phyloP scores from a whole-genome alignment of 2,888 invertebrate genomes.

The Entomobrya proxima region DNA sequence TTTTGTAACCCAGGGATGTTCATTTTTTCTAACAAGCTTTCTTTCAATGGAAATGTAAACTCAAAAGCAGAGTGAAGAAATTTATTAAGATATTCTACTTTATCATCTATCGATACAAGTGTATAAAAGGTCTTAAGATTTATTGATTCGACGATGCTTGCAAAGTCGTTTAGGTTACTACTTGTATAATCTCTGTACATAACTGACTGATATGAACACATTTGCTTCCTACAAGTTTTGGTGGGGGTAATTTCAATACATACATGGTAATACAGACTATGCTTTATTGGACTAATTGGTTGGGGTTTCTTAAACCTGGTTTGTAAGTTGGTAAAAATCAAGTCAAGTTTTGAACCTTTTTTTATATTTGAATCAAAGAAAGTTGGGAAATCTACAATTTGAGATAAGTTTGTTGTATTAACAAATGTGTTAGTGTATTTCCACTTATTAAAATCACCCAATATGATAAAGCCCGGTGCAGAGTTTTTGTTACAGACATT shows the following conservation, averaged over 20 bases:
- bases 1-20: background rate
- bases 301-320: background rate
- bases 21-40: background rate
- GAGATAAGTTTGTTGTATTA: background rate
- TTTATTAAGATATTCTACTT: background rate
- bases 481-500: background rate
- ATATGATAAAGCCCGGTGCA: slow-evolving; percentile 11
- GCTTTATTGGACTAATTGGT: background rate
- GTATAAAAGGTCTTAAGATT: background rate
- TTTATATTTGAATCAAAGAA: background rate
- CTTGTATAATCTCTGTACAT: background rate
- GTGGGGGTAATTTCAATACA: background rate
- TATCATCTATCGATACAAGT: background rate
- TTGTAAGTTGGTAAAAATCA: slow-evolving; percentile 15
- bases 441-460: slow-evolving; percentile 32
- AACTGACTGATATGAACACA: background rate
- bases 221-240: background rate
- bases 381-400: slow-evolving; percentile 16
- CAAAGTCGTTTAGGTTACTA: background rate
- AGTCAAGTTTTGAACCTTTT: background rate
- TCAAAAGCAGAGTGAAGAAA: background rate
- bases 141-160: background rate
- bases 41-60: background rate
- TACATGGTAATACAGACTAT: background rate
- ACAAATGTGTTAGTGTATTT: background rate